Evolutionary conservation across 1,140 invertebrate genomes (phyloP).

Genomic region (Drosophila truncata): DNA sequence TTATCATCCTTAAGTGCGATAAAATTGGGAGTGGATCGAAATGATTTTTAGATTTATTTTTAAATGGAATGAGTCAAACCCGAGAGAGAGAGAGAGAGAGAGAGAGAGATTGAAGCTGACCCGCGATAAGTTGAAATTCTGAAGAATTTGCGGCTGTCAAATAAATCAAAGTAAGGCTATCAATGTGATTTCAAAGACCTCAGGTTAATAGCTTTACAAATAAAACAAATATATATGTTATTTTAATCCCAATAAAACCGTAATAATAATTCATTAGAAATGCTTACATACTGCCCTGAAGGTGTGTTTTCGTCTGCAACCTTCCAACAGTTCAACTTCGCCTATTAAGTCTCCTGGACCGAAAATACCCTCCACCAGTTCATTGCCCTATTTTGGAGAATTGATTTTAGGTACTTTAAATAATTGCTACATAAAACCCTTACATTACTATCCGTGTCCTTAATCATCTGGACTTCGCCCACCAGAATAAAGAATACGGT

Average conservation of each 20-base stretch:
- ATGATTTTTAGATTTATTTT: not conserved
- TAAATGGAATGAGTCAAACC: not conserved
- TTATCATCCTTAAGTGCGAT: constrained; percentile 53
- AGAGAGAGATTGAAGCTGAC: not conserved
- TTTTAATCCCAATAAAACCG: not conserved
- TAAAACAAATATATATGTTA: not conserved
- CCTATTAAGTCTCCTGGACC: constrained; percentile 64
- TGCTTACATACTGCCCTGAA: constrained; percentile 46
- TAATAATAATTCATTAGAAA: not conserved
- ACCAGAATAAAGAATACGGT: constrained; percentile 44
- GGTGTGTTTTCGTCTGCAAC: constrained; percentile 11
- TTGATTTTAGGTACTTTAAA: not conserved
- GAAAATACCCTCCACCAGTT: constrained; percentile 14
- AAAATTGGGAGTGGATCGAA: constrained; percentile 13
- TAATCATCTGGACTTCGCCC: constrained; percentile 50
- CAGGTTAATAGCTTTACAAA: not conserved
- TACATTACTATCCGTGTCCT: constrained; percentile 2
- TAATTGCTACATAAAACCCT: not conserved
- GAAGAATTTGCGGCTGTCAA: not conserved
- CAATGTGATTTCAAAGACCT: not conserved
- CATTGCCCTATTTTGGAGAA: not conserved
- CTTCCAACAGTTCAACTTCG: constrained; percentile 42
- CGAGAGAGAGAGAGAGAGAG: not conserved
- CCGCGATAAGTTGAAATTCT: not conserved
- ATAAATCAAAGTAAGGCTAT: constrained; percentile 14